These are phyloP conservation scores for Lamprologus ornatipinnis DNA, from an alignment of 2,113 vertebrate species.

Conservation along the genomic window DNA sequence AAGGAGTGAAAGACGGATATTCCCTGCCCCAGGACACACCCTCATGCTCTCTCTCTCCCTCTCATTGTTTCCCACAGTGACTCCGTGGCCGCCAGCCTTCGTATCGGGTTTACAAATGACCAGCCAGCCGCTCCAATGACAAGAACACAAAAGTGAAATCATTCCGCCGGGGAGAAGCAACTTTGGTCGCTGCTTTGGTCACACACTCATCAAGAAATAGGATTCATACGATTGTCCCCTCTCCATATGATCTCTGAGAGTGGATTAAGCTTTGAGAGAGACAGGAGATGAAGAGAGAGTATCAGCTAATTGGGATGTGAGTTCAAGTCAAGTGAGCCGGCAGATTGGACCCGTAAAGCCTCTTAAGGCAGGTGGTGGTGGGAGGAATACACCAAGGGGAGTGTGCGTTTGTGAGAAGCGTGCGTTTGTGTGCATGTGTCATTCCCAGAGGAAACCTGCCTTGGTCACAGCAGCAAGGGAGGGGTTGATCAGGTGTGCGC, in stretches of 20 bases:
- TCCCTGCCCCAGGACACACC: constrained; percentile 70
- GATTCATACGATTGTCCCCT: neutral
- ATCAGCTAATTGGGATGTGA: constrained; percentile 68
- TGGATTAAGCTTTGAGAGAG: neutral
- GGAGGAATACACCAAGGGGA: constrained; percentile 19
- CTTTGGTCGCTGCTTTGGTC: neutral
- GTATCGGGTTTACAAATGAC: constrained; percentile 33
- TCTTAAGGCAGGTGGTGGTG: constrained; percentile 66
- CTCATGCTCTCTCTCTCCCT: constrained; percentile 32
- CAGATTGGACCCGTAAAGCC: constrained; percentile 70
- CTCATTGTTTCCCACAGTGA: constrained; percentile 55
- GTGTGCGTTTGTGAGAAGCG: constrained; percentile 19
- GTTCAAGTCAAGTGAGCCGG: constrained; percentile 66
- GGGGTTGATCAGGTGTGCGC: constrained; percentile 18
- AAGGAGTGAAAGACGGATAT: constrained; percentile 52
- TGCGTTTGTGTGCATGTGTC: constrained; percentile 1
- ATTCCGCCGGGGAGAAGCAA: neutral
- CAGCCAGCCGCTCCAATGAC: constrained; percentile 18
- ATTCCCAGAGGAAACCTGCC: constrained; percentile 24
- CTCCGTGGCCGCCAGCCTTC: constrained; percentile 34
- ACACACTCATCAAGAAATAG: neutral
- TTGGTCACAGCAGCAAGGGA: constrained; percentile 5
- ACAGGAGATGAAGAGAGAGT: constrained; percentile 29
- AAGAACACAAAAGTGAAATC: constrained; percentile 14
- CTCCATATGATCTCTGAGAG: neutral